phyloP scores from a whole-genome alignment of 2,888 invertebrate species.

The Hydrotaea cyrtoneurina region DNA sequence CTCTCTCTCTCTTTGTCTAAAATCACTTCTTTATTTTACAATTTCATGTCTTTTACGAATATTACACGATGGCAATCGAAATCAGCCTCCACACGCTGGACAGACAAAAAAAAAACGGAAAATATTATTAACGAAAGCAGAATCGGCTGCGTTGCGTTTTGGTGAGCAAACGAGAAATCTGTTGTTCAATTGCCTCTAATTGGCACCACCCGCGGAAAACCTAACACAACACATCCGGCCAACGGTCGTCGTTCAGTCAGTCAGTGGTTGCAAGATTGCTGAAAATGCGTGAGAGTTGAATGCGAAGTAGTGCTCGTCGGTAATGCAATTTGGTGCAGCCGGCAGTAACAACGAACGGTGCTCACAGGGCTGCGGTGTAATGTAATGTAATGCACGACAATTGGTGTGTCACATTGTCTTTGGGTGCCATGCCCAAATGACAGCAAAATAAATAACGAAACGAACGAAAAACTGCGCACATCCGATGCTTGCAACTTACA shows the following conservation, averaged over 20 bases:
- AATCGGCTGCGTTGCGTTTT: constrained; percentile 33
- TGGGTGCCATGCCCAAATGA: constrained; percentile 65
- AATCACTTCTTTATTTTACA: too few species aligned
- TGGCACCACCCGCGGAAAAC: constrained; percentile 67
- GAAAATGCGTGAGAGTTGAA: constrained; percentile 61
- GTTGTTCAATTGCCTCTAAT: constrained; percentile 68
- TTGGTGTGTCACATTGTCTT: constrained; percentile 42
- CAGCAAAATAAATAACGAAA: constrained; percentile 49
- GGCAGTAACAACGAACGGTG: constrained; percentile 1
- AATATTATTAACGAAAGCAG: constrained; percentile 27
- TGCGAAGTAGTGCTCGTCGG: background rate
- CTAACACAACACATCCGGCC: constrained; percentile 65
- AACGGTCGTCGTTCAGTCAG: background rate
- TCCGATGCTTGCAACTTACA: constrained; percentile 58
- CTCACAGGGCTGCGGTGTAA: background rate
- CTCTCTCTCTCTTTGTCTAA: too few species aligned
- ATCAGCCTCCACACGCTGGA: background rate
- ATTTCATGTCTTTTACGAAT: too few species aligned
- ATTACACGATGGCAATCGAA: too few species aligned
- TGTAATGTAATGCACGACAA: constrained; percentile 26
- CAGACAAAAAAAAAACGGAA: constrained; percentile 20
- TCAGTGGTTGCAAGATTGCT: constrained; percentile 14
- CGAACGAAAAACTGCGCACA: constrained; percentile 46
- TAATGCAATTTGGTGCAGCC: too few species aligned
- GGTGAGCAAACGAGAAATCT: constrained; percentile 29